Conservation (phyloP, 2,797 vertebrate genomes). For the Girardinus metallicus region DNA sequence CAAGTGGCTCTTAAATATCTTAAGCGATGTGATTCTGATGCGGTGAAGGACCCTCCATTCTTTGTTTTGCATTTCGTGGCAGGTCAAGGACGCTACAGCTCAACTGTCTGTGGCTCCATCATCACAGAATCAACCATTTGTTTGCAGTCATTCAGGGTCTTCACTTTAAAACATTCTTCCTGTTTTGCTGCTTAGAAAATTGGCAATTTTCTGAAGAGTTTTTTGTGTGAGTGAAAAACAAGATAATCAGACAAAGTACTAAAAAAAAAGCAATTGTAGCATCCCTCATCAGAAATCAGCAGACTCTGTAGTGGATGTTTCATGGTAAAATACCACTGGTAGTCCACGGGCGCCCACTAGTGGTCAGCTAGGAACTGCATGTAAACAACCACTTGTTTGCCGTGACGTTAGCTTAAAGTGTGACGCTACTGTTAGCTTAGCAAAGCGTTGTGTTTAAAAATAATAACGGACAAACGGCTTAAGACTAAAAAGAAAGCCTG, state of each 20-base stretch:
- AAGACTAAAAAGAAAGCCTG: no score
- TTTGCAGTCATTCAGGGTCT: not conserved
- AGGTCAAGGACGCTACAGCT: not conserved
- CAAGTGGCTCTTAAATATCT: conserved; percentile 7
- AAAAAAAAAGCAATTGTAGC: not conserved
- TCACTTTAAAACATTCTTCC: not conserved
- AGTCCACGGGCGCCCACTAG: no score
- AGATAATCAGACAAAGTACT: not conserved
- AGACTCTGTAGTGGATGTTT: not conserved
- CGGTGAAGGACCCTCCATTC: not conserved
- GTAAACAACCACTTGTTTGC: no score
- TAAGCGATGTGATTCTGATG: not conserved
- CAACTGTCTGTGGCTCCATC: not conserved
- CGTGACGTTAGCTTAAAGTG: no score
- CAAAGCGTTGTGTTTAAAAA: no score
- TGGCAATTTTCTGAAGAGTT: not conserved
- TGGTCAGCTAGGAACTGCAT: no score
- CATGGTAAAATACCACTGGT: not conserved
- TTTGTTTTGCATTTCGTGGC: conserved; percentile 19
- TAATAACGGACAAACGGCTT: no score
- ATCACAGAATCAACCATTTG: conserved; percentile 1
- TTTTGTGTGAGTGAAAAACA: not conserved
- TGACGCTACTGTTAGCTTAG: no score
- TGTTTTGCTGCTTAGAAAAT: conserved; percentile 1
- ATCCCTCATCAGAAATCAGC: not conserved